These are phyloP conservation scores for Ataeniobius toweri DNA, from an alignment of 2,797 vertebrate genomes.

Conservation along the genomic window DNA sequence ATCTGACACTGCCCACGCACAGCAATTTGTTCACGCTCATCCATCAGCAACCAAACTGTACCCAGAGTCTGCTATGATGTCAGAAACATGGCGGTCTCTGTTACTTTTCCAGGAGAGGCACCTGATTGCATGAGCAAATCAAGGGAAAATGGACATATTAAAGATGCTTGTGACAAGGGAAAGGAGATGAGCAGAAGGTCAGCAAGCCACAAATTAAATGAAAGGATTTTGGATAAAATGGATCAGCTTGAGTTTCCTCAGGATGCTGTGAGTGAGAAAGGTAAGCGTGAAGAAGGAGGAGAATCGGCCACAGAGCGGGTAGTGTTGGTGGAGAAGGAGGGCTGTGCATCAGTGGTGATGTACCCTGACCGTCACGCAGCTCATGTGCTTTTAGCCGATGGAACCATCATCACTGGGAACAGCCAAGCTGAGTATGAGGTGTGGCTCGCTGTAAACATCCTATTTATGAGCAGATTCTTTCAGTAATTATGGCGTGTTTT, in stretches of 20 bases:
- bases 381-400: conserved; percentile 85
- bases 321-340: conserved; percentile 84
- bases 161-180: neutral
- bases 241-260: conserved; percentile 8
- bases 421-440: conserved; percentile 87
- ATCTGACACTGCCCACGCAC: neutral
- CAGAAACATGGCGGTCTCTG: neutral
- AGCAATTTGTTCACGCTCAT: neutral
- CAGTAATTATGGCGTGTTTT: neutral
- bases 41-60: neutral
- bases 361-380: conserved; percentile 81
- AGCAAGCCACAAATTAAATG: neutral
- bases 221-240: conserved; percentile 49
- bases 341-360: conserved; percentile 84
- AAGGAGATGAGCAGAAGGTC: neutral
- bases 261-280: conserved; percentile 6
- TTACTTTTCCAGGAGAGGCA: conserved; percentile 40
- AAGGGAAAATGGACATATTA: conserved; percentile 4
- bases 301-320: conserved; percentile 71
- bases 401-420: conserved; percentile 84
- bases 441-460: conserved; percentile 18
- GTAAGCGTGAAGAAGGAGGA: conserved; percentile 9
- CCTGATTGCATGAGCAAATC: conserved; percentile 17
- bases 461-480: neutral
- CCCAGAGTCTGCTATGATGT: neutral